Conservation (phyloP, 1,140 invertebrate genomes). For the Phthorimaea operculella region DNA sequence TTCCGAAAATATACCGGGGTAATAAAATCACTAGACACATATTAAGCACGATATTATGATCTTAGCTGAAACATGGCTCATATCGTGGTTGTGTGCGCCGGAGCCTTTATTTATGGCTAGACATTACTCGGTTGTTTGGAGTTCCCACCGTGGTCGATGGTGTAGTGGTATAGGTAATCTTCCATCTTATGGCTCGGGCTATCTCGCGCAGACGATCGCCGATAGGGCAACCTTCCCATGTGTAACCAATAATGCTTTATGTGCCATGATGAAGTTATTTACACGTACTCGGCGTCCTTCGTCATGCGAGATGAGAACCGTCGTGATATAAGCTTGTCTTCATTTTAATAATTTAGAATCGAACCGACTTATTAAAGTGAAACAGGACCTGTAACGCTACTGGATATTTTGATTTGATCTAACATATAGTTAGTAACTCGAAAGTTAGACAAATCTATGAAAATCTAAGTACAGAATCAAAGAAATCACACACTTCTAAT, state of each 20-base stretch:
- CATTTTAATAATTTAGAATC: no score
- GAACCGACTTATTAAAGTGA: no score
- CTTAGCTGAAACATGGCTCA: constrained; percentile 25
- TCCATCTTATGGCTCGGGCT: constrained; percentile 18
- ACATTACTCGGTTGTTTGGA: constrained; percentile 40
- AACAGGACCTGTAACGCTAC: no score
- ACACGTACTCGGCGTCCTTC: constrained; percentile 7
- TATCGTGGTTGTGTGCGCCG: constrained; percentile 17
- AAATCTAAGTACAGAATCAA: no score
- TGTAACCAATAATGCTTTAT: constrained; percentile 29
- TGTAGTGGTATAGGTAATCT: constrained; percentile 30
- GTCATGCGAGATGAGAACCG: not conserved
- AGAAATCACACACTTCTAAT: no score
- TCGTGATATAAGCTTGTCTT: not conserved
- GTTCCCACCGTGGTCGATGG: constrained; percentile 33
- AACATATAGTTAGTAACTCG: no score
- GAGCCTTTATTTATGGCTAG: constrained; percentile 35
- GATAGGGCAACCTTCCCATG: constrained; percentile 22
- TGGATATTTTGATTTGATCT: no score
- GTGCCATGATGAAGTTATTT: constrained; percentile 27
- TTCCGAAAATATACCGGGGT: constrained; percentile 22
- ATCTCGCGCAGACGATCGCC: not conserved
- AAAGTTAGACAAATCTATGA: no score
- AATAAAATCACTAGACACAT: constrained; percentile 21
- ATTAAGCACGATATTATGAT: constrained; percentile 30